These are phyloP conservation scores for Oreochromis mossambicus DNA, from an alignment of 2,797 vertebrate species.

Conservation along the genomic window DNA sequence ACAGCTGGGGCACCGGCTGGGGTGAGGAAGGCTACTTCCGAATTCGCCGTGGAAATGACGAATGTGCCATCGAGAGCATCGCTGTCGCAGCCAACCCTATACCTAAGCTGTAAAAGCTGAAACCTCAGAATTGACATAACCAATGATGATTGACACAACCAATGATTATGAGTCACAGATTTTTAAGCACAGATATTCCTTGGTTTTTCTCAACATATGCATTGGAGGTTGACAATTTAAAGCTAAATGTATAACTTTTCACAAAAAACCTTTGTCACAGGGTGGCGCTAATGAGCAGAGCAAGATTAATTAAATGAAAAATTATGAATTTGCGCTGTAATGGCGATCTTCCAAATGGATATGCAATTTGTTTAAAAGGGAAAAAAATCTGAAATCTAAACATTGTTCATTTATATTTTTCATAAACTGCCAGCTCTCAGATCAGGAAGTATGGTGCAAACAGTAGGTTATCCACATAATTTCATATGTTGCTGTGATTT, in stretches of 20 bases:
- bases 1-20: conserved; percentile 91
- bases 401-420: not conserved
- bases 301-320: not conserved
- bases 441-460: not conserved
- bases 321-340: not conserved
- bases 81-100: conserved; percentile 83
- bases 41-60: conserved; percentile 88
- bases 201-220: not conserved
- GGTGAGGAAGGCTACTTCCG: conserved; percentile 91
- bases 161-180: not conserved
- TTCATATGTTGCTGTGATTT: not conserved
- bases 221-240: not conserved
- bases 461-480: not conserved
- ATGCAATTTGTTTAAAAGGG: not conserved
- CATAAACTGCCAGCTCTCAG: not conserved
- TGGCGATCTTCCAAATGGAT: not conserved
- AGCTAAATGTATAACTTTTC: not conserved
- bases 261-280: not conserved
- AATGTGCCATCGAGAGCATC: conserved; percentile 94
- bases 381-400: not conserved
- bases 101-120: conserved; percentile 71
- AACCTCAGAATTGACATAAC: not conserved
- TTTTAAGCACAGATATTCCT: not conserved
- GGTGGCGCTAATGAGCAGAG: not conserved
- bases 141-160: not conserved